phyloP scores from a whole-genome alignment of 2,888 invertebrate species.

The Nineta flava region DNA sequence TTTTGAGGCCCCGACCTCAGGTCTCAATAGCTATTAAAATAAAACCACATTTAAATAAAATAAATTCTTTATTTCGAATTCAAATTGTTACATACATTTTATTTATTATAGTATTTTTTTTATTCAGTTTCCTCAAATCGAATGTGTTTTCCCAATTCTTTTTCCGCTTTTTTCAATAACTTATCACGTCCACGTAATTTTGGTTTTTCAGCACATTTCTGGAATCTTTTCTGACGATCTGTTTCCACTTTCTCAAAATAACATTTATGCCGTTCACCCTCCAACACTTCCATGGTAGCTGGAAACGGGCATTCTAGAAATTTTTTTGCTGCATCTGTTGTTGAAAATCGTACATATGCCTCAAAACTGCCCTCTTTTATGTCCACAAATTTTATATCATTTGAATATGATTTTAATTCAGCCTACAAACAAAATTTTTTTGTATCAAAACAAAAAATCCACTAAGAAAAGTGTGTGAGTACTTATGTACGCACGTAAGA shows the following conservation, averaged over 20 bases:
- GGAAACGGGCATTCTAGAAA: conserved; percentile 29
- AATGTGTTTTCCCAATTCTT: conserved; percentile 52
- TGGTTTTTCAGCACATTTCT: conserved; percentile 25
- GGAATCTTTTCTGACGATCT: conserved; percentile 38
- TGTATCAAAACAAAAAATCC: neutral
- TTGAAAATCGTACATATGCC: conserved; percentile 49
- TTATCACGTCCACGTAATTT: conserved; percentile 44
- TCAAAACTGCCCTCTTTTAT: conserved; percentile 51
- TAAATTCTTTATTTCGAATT: neutral
- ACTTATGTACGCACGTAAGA: too few species aligned
- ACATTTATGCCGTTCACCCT: conserved; percentile 49
- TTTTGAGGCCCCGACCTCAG: too few species aligned
- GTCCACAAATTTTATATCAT: conserved; percentile 64
- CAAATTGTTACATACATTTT: neutral
- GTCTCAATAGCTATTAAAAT: neutral
- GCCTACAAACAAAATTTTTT: conserved; percentile 29
- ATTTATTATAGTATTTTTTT: too few species aligned
- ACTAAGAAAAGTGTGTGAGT: too few species aligned
- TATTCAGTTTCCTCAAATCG: conserved; percentile 41
- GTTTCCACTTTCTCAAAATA: conserved; percentile 68
- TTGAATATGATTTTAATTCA: conserved; percentile 40
- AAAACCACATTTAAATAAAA: neutral
- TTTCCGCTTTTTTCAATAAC: conserved; percentile 43
- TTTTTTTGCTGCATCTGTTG: conserved; percentile 30
- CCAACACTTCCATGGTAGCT: conserved; percentile 29